Conservation (phyloP, 2,797 vertebrate genomes). For the Acomys russatus region DNA sequence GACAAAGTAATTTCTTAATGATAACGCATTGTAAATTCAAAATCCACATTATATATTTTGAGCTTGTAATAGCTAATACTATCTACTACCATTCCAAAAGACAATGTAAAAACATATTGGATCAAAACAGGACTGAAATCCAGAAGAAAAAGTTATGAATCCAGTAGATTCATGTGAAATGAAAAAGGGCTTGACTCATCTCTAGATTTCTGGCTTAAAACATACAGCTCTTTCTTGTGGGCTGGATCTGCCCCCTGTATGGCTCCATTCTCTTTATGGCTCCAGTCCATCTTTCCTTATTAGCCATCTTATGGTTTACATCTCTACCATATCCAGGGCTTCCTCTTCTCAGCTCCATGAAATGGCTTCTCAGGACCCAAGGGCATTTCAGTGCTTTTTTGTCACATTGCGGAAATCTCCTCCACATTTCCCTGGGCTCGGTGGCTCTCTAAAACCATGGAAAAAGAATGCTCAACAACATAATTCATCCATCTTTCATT, state of each 20-base stretch:
- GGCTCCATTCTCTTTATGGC: too few relatives aligned
- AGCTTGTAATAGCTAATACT: background rate
- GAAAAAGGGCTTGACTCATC: background rate
- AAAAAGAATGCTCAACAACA: background rate
- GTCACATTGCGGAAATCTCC: background rate
- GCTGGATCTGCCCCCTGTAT: too few relatives aligned
- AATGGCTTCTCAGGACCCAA: background rate
- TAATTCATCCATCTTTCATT: background rate
- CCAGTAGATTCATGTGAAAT: too few relatives aligned
- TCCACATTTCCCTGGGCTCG: background rate
- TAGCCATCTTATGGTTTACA: too few relatives aligned
- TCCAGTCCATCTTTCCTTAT: rapidly evolving
- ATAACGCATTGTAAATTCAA: background rate
- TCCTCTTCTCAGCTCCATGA: background rate
- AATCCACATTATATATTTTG: background rate
- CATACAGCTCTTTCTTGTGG: too few relatives aligned
- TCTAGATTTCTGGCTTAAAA: too few relatives aligned
- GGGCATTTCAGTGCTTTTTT: too few relatives aligned
- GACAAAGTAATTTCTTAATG: background rate
- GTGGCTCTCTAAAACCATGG: too few relatives aligned
- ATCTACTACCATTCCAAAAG: background rate
- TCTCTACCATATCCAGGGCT: background rate
- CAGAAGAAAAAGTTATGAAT: background rate
- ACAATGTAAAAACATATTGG: background rate
- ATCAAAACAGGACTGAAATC: background rate